A percentile compares a stretch with the other conserved stretches of the same genome.
Conservation (phyloP, 1,140 invertebrate species). For the Polypedilum vanderplanki region DNA sequence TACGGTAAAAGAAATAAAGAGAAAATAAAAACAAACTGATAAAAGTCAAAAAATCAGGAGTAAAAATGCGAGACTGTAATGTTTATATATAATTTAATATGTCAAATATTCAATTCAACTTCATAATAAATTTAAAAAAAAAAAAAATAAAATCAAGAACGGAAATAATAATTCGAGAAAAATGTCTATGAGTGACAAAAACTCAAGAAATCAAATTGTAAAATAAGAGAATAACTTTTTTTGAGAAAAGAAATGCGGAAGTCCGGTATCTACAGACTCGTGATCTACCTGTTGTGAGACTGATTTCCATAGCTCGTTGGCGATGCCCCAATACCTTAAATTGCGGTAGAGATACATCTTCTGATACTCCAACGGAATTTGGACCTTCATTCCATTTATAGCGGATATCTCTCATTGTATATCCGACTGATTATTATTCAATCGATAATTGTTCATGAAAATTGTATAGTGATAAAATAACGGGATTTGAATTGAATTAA, state of each 20-base stretch:
- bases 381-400: constrained; percentile 92
- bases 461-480: constrained; percentile 6
- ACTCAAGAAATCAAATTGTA: background rate
- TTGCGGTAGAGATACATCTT: constrained; percentile 88
- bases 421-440: constrained; percentile 70
- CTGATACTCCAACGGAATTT: constrained; percentile 84
- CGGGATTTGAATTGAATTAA: constrained; percentile 25
- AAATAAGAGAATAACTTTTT: background rate
- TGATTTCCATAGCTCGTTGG: constrained; percentile 84
- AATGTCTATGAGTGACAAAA: constrained; percentile 18
- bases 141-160: background rate
- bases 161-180: background rate
- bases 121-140: background rate
- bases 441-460: constrained; percentile 27
- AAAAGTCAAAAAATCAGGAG: too few species aligned
- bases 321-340: constrained; percentile 88
- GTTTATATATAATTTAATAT: too few species aligned
- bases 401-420: constrained; percentile 93
- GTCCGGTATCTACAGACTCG: constrained; percentile 6
- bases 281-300: constrained; percentile 77
- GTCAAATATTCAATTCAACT: too few species aligned
- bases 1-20: too few species aligned
- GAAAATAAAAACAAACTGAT: too few species aligned
- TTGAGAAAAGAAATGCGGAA: constrained; percentile 8
- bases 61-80: too few species aligned